A percentile compares a stretch with the other conserved stretches of the same genome.
These are phyloP conservation scores for Australoheros facetus DNA, from an alignment of 2,797 vertebrate species.

Conservation along the genomic window DNA sequence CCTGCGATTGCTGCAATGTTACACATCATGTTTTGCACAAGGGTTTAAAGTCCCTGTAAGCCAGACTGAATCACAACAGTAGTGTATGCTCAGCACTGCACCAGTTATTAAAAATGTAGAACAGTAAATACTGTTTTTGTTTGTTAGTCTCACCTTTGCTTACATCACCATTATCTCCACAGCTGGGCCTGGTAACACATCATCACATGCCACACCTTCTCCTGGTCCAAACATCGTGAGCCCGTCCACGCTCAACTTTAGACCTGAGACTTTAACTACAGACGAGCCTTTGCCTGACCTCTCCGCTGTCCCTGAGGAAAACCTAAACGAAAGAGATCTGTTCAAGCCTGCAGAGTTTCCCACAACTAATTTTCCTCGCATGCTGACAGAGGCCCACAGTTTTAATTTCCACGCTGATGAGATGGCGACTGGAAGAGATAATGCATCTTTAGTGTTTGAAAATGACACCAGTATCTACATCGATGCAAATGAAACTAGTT, in stretches of 20 bases:
- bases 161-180: neutral
- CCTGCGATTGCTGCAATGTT: neutral
- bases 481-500: rapidly evolving
- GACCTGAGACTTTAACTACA: neutral
- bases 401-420: neutral
- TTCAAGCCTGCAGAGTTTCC: neutral
- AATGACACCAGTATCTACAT: neutral
- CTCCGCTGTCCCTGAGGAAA: rapidly evolving
- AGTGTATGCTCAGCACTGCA: rapidly evolving
- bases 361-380: neutral
- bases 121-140: neutral
- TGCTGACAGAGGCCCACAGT: neutral
- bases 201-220: neutral
- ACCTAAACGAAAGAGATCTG: neutral
- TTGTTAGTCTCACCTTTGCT: neutral
- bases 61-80: neutral
- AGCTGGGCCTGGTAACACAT: neutral
- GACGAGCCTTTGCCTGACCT: neutral
- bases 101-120: neutral
- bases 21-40: neutral
- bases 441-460: neutral
- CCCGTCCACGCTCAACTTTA: rapidly evolving
- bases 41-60: neutral
- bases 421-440: neutral
- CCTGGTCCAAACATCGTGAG: neutral